Evolutionary conservation across 2,888 invertebrate species (phyloP).

Genomic region (Heteromurus nitidus): DNA sequence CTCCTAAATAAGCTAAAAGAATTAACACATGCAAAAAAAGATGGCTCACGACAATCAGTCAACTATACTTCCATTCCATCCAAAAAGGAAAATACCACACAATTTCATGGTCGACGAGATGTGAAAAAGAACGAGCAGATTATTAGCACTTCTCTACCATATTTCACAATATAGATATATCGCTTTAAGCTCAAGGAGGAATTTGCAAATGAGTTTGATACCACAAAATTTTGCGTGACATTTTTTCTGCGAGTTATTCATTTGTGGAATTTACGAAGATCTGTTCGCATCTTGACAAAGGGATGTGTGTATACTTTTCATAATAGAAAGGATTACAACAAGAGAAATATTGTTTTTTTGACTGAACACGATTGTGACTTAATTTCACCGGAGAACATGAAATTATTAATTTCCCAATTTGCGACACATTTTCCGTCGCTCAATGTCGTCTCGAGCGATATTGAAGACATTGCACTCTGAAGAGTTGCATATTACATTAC

Average conservation of each 20-base stretch:
- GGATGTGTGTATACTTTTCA: too few species aligned
- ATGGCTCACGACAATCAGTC: neutral
- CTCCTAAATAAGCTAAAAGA: neutral
- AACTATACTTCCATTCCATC: slow-evolving; percentile 16
- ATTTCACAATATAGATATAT: slow-evolving; percentile 40
- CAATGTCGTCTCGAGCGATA: too few species aligned
- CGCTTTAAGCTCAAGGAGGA: slow-evolving; percentile 54
- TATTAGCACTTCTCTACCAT: slow-evolving; percentile 38
- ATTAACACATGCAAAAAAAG: slow-evolving; percentile 11
- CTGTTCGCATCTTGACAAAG: too few species aligned
- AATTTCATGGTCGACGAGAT: slow-evolving; percentile 54
- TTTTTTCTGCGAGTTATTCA: too few species aligned
- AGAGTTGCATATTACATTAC: neutral
- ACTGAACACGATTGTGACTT: too few species aligned
- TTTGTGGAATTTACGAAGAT: too few species aligned
- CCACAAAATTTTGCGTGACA: neutral
- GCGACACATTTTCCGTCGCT: too few species aligned
- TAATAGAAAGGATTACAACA: too few species aligned
- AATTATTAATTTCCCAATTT: too few species aligned
- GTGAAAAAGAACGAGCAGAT: slow-evolving; percentile 20
- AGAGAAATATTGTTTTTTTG: too few species aligned
- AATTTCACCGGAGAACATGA: too few species aligned
- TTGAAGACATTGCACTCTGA: slow-evolving; percentile 6
- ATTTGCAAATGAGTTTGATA: slow-evolving; percentile 10
- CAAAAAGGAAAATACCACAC: slow-evolving; percentile 45